Percentiles rank a stretch among this genome's conserved stretches.
Conservation (phyloP, 2,113 vertebrate genomes). For the Indicator indicator region DNA sequence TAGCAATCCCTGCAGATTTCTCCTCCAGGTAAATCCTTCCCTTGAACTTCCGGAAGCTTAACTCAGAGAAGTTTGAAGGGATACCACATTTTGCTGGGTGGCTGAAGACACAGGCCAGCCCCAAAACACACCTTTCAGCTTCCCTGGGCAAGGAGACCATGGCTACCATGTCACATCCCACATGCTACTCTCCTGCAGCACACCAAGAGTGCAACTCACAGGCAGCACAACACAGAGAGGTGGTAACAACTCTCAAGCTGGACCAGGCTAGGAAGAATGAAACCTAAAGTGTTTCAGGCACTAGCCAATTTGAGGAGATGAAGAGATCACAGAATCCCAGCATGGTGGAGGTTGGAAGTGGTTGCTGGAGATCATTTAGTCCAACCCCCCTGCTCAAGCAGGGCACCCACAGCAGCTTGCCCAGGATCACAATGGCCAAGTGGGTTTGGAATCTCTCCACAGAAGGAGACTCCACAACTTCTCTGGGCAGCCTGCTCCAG, state of each 20-base stretch:
- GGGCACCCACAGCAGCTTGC: no score
- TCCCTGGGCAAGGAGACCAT: background rate
- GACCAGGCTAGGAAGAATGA: background rate
- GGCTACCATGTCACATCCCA: background rate
- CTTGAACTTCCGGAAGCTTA: background rate
- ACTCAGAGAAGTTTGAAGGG: background rate
- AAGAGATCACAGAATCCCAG: background rate
- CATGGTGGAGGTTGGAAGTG: no score
- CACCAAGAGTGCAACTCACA: background rate
- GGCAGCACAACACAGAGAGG: background rate
- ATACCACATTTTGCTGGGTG: background rate
- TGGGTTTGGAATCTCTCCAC: no score
- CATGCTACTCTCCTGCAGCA: background rate
- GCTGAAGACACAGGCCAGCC: background rate
- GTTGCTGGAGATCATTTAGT: no score
- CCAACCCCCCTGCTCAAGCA: no score
- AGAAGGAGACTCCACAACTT: no score
- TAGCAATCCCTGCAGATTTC: background rate
- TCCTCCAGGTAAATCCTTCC: background rate
- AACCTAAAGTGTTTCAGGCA: background rate
- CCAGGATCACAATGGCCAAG: no score
- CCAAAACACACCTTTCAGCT: fast-evolving
- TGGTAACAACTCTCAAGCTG: background rate
- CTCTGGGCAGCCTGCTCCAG: no score
- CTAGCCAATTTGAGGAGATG: background rate